Base-by-base conservation (phyloP, 2,888 invertebrate species). In the Hyppa rectilinea region DNA sequence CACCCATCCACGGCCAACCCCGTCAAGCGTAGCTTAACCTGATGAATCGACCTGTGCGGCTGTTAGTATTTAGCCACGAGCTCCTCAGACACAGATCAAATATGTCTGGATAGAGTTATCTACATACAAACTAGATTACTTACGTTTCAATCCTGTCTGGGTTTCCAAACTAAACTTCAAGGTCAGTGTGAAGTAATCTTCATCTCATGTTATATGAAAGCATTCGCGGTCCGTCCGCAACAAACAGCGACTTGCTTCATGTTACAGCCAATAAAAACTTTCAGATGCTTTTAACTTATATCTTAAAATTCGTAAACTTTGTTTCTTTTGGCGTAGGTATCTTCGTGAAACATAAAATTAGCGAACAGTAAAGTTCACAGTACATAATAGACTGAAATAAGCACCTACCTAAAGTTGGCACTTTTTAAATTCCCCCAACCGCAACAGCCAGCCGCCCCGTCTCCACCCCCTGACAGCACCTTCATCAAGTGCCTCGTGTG, bases 221-320 rank as follows among this genome's bases (percentile, higher is more conserved):
- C n/a, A n/a, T n/a, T n/a, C n/a, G n/a, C n/a, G n/a, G n/a, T 2
- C 9, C 31, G 47, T 17, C 26, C 17, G 7, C n/a, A 12, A 71
- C 20, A 23, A 10, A 40, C 1, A 31, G 40, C 31, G 2, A 50
- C 9, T 26, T 71, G 10, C 23, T 29, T 12, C 45, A 10, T n/a
- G 36, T 36, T 31, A 23, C 10, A 36, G 38, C 29, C 23, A 56
- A 34, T 40, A 53, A 47, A 52, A 75, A 70, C 26, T 38, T n/a
- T 52, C 23, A 71, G 58, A 71, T 23, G 36, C 52, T 53, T 53
- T 59, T 23, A 10, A 58, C 50, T 45, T 61, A 6, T 9, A 9
- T 23, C 17, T 29, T 23, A 17, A 55, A 26, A 14, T n/a, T 45
- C 12, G 17, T 36, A n/a, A 20, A 29, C 38, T 40, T 58, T n/a